Percentiles rank a stretch among this genome's conserved stretches.
These are phyloP conservation scores for Microtus richardsoni DNA, from an alignment of 2,113 vertebrate species.

Conservation along the genomic window DNA sequence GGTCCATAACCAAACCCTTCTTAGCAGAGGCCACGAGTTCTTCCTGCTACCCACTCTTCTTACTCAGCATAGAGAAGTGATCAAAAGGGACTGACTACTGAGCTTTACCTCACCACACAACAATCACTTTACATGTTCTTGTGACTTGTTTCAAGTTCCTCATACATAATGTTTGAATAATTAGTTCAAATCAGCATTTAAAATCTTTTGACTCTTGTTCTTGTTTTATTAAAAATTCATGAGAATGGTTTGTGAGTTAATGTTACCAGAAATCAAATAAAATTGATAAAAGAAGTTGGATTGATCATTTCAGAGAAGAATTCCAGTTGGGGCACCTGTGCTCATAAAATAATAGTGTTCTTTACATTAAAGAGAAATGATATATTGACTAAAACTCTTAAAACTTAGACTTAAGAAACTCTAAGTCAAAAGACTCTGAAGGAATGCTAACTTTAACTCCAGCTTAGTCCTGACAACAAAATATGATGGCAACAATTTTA, in stretches of 20 bases:
- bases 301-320: slow-evolving; percentile 79
- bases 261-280: slow-evolving; percentile 81
- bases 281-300: slow-evolving; percentile 76
- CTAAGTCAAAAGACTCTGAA: slow-evolving; percentile 74
- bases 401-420: slow-evolving; percentile 79
- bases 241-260: slow-evolving; percentile 76
- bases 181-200: slow-evolving; percentile 58
- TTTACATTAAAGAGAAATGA: slow-evolving; percentile 73
- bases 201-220: slow-evolving; percentile 60
- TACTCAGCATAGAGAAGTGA: neutral
- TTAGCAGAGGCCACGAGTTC: neutral
- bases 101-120: neutral
- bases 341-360: slow-evolving; percentile 76
- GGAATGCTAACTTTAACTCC: slow-evolving; percentile 80
- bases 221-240: slow-evolving; percentile 68
- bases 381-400: slow-evolving; percentile 82
- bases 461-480: slow-evolving; percentile 68
- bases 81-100: slow-evolving; percentile 9
- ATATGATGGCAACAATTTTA: slow-evolving; percentile 63
- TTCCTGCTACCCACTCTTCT: slow-evolving; percentile 10
- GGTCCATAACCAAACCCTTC: neutral
- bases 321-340: slow-evolving; percentile 77
- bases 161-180: slow-evolving; percentile 33
- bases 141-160: slow-evolving; percentile 44
- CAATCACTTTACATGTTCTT: slow-evolving; percentile 2